Base-by-base conservation (phyloP, 2,888 invertebrate genomes). In the Anodontia alba region DNA sequence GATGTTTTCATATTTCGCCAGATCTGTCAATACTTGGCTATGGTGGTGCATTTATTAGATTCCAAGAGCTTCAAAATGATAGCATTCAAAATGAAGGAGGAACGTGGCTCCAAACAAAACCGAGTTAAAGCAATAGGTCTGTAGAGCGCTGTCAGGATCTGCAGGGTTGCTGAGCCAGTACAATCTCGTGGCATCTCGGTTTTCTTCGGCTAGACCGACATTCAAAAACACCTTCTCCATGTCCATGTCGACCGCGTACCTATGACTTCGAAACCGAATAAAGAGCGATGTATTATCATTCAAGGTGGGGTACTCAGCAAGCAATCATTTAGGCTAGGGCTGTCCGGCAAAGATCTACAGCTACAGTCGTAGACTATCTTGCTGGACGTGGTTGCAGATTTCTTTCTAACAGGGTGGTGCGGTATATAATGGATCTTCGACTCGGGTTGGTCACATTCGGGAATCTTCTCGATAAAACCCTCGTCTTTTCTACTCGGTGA, bases 251-350 rank as follows among this genome's bases (percentile, higher is more conserved):
- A 81, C 43, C 29, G 77, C 86, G 31, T 73, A 74, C 51, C n/a
- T n/a, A n/a, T n/a, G n/a, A n/a, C n/a, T n/a, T n/a, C 26, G 15
- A 54, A 87, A 88, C 7, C 80, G 54, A 3, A 83, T n/a, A 5
- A 88, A 57, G 23, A 85, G 66, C 12, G 62, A 54, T 29, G 80
- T 75, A 0, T 84, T 42, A 38, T 84, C 84, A 69, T 86, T 87
- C 15, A 80, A 31, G 81, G 77, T 8, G 80, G 82, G 1, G 73
- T 73, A 8, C 43, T 33, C 17, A 26, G n/a, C 20, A 87, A 54
- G 66, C 80, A 82, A 17, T 87, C 80, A 69, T 87, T 88, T 1
- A 88, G 69, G 57, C 80, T 84, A 8, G 82, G 73, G 20, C 29
- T 23, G n/a, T 77, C 62, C 15, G 12, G 43, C 15, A 62, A 54